A percentile compares a stretch with the other conserved stretches of the same genome.
These are phyloP conservation scores for Cryptops parisi DNA, from an alignment of 2,888 invertebrate species.

Conservation along the genomic window DNA sequence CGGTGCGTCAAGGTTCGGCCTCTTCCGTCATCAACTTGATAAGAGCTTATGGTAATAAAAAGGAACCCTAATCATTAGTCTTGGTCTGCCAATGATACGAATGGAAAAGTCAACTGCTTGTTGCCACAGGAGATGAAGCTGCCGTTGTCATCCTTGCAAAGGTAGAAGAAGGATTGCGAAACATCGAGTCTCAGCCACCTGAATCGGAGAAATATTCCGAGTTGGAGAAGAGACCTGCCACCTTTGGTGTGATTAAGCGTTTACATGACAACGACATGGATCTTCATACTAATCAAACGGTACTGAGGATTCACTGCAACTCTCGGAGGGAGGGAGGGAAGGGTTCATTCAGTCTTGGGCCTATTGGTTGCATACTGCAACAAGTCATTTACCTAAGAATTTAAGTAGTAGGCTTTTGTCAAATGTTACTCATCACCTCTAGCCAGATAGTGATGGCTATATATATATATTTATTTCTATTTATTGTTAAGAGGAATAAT, in stretches of 20 bases:
- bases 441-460: too few relatives aligned
- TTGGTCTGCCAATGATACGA: too few relatives aligned
- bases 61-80: too few relatives aligned
- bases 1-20: conserved; percentile 42
- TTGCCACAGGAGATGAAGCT: conserved; percentile 27
- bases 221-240: conserved; percentile 32
- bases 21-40: conserved; percentile 36
- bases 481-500: too few relatives aligned
- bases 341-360: too few relatives aligned
- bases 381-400: too few relatives aligned
- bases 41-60: conserved; percentile 26
- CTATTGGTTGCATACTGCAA: too few relatives aligned
- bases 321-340: too few relatives aligned
- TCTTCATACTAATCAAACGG: conserved; percentile 35
- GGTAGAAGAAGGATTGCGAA: conserved; percentile 32
- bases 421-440: too few relatives aligned
- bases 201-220: conserved; percentile 30
- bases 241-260: conserved; percentile 35
- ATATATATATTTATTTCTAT: too few relatives aligned
- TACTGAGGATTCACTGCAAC: too few relatives aligned
- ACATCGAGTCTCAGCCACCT: conserved; percentile 32
- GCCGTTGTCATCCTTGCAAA: conserved; percentile 29
- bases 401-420: too few relatives aligned
- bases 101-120: background rate
- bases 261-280: conserved; percentile 36